A percentile compares a stretch with the other conserved stretches of the same genome.
Conservation (phyloP, 1,140 invertebrate genomes). For the Nasonia giraulti region DNA sequence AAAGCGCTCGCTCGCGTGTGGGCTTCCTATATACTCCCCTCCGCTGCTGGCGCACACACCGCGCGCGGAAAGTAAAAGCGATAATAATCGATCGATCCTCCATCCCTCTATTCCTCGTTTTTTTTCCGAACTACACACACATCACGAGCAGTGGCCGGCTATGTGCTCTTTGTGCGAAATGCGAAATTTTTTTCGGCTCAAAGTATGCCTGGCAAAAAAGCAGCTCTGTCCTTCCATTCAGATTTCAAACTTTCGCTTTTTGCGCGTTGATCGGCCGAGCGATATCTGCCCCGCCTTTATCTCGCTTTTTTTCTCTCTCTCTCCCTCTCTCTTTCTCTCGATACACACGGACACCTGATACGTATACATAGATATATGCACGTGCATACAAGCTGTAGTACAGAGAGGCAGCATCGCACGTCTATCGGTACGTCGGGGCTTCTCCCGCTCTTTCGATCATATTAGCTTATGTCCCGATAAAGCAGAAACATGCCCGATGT, state of each 20-base stretch:
- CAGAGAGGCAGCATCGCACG: neutral
- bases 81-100: constrained; percentile 49
- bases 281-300: constrained; percentile 48
- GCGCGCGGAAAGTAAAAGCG: constrained; percentile 48
- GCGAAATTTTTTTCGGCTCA: constrained; percentile 48
- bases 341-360: neutral
- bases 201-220: constrained; percentile 50
- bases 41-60: no score
- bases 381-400: neutral
- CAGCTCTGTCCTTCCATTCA: constrained; percentile 43
- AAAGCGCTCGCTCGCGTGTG: constrained; percentile 5
- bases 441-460: constrained; percentile 19
- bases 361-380: neutral
- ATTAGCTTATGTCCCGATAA: constrained; percentile 35
- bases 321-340: neutral
- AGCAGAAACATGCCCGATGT: constrained; percentile 1
- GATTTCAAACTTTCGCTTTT: constrained; percentile 53
- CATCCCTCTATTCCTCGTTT: neutral
- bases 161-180: constrained; percentile 43
- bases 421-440: neutral
- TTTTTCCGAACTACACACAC: neutral
- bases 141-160: neutral
- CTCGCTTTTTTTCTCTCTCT: constrained; percentile 9
- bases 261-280: constrained; percentile 40
- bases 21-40: neutral